A percentile compares a stretch with the other conserved stretches of the same genome.
Conservation (phyloP, 2,888 invertebrate genomes). For the Drepana falcataria region DNA sequence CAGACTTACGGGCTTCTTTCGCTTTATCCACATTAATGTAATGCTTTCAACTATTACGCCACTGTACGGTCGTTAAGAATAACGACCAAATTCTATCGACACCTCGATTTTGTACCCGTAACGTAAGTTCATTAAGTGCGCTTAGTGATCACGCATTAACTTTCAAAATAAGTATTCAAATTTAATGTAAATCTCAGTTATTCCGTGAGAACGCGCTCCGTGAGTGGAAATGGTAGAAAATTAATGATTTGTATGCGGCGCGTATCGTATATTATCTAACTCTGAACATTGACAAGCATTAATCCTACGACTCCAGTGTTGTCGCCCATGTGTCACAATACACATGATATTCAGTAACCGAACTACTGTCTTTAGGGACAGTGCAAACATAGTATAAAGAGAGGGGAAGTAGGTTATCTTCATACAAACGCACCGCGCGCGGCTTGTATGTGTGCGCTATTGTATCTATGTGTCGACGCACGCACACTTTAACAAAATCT, state of each 20-base stretch:
- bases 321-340: not conserved
- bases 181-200: conserved; percentile 32
- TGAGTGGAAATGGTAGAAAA: conserved; percentile 32
- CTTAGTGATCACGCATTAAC: conserved; percentile 7
- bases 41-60: too few species aligned
- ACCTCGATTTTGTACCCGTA: not conserved
- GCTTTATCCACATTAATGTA: too few species aligned
- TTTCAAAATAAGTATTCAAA: conserved; percentile 17
- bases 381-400: too few species aligned
- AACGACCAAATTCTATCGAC: not conserved
- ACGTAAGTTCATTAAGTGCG: not conserved
- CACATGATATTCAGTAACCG: not conserved
- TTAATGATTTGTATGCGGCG: conserved; percentile 33
- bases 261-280: conserved; percentile 11
- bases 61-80: not conserved
- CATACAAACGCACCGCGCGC: too few species aligned
- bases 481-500: too few species aligned
- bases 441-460: too few species aligned
- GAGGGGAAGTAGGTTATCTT: too few species aligned
- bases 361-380: too few species aligned
- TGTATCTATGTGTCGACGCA: too few species aligned
- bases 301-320: conserved; percentile 5
- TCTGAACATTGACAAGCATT: conserved; percentile 7
- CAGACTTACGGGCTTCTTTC: too few species aligned
- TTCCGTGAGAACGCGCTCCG: conserved; percentile 40